Base-by-base conservation (phyloP, 2,113 vertebrate species). In the Apteryx mantelli region DNA sequence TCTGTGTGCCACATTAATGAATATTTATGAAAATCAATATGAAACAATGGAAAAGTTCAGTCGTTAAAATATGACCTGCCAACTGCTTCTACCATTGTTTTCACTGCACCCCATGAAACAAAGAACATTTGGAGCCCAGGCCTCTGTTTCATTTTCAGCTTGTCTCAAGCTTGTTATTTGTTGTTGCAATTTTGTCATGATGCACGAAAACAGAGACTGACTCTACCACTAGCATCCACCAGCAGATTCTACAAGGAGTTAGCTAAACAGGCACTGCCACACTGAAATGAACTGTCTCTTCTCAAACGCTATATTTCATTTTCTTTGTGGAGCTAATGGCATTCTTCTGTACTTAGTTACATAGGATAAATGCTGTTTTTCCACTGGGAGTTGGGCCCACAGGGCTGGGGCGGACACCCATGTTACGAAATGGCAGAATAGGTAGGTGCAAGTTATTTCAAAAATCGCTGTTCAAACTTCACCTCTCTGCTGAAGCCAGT, bases 1-100 rank as follows among this genome's bases (percentile, higher is more conserved):
- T 83, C 50, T 18, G 9, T 88, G 76, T 86, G 40, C 88, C 94
- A 82, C 21, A 46, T 86, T 92, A 97, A 74, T 73, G 69, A 91
- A 36, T 88, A 95, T 70, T 91, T 94, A 50, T 90, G 63, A 86
- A 97, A 96, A 93, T 79, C 84, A 79, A 94, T 70, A 78, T 26
- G 50, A 95, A 95, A 95, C 66, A 40, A 73, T 87, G 58, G 52
- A 80, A 97, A 60, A 91, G 36, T n/a, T 95, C 30, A 26, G 55
- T 64, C 7, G 2, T 82, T 88, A 88, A 97, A 96, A 95, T 91
- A 92, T 70, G 60, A 93, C 83, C 79, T 75, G 73, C 50, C 90
- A 92, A 68, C 79, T 83, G 81, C 61, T 75, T 88, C 48, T 82
- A 86, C 91, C 78, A 91, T 91, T 93, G 86, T 92, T 94, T 95